Percentiles rank a stretch among this genome's conserved stretches.
These are phyloP conservation scores for Pteruthius melanotis DNA, from an alignment of 2,113 vertebrate genomes.

Conservation along the genomic window DNA sequence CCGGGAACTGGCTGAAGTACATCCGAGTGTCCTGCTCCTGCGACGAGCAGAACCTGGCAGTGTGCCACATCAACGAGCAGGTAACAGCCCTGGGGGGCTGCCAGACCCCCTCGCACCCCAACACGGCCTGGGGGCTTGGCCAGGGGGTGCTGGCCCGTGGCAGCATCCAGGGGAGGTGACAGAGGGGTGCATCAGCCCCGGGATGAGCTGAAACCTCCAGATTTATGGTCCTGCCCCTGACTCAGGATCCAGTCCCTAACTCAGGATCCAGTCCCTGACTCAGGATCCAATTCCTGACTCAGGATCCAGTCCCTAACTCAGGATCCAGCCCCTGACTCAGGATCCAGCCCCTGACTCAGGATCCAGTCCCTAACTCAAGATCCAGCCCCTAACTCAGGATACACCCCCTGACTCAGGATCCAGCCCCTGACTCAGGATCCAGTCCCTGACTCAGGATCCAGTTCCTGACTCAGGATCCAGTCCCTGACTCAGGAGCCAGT, in stretches of 20 bases:
- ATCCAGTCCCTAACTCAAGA: rapidly evolving
- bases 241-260: rapidly evolving
- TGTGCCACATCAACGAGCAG: slow-evolving; percentile 91
- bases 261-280: rapidly evolving
- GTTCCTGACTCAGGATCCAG: not conserved
- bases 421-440: rapidly evolving
- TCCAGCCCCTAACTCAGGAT: rapidly evolving
- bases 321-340: rapidly evolving
- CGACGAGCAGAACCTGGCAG: slow-evolving; percentile 87
- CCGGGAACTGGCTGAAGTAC: slow-evolving; percentile 92
- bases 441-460: rapidly evolving
- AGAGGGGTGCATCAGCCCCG: not conserved
- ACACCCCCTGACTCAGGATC: not conserved
- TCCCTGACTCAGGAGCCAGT: not conserved
- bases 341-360: rapidly evolving
- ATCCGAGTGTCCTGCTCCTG: slow-evolving; percentile 86
- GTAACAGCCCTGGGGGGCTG: slow-evolving; percentile 30
- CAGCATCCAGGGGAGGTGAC: rapidly evolving
- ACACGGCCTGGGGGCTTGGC: not conserved
- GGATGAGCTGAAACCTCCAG: not conserved
- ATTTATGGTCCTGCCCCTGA: not conserved
- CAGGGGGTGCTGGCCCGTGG: rapidly evolving
- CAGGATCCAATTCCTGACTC: not conserved
- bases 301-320: rapidly evolving
- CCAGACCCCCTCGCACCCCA: not conserved